phyloP scores from a whole-genome alignment of 2,888 invertebrate genomes.

The Coleophora flavipennella region DNA sequence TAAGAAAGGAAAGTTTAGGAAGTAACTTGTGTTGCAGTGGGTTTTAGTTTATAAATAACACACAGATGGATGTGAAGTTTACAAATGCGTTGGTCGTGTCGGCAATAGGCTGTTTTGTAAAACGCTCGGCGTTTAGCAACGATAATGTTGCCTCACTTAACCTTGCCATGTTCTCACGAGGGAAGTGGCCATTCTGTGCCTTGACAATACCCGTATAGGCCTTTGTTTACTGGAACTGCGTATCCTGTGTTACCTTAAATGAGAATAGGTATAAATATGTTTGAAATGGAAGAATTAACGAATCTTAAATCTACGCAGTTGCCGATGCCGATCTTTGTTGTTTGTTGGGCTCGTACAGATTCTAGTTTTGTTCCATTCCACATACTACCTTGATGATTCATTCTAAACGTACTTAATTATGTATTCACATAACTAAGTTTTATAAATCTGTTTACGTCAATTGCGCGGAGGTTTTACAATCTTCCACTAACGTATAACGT shows the following conservation, averaged over 20 bases:
- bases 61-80: constrained; percentile 27
- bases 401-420: background rate
- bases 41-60: constrained; percentile 18
- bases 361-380: background rate
- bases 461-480: too few species aligned
- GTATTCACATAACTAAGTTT: background rate
- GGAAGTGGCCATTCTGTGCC: constrained; percentile 70
- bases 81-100: constrained; percentile 56
- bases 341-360: background rate
- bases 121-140: constrained; percentile 69
- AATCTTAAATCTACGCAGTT: constrained; percentile 16
- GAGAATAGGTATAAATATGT: constrained; percentile 5
- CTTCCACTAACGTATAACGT: constrained; percentile 12
- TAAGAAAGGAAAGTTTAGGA: too few species aligned
- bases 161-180: constrained; percentile 72
- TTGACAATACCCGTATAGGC: constrained; percentile 68
- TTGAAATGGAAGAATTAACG: constrained; percentile 24
- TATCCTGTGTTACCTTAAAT: constrained; percentile 58
- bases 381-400: constrained; percentile 1
- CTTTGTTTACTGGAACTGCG: constrained; percentile 57
- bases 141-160: constrained; percentile 69
- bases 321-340: background rate
- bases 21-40: too few species aligned
- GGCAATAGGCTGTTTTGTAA: constrained; percentile 66
- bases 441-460: background rate